Evolutionary conservation across 1,140 invertebrate genomes (phyloP).

Genomic region (Psix sp.): DNA sequence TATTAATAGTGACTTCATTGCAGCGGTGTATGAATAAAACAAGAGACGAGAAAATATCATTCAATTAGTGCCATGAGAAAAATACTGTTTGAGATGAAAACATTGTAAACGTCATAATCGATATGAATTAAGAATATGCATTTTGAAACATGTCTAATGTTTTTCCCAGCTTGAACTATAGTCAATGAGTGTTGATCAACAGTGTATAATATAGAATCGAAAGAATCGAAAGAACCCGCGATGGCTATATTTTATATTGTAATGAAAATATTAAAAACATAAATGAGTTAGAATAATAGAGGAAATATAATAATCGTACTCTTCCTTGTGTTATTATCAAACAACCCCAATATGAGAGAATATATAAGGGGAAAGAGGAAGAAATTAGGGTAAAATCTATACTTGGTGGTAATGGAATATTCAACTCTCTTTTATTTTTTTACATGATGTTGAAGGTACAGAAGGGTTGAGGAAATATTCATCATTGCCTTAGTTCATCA

Average conservation of each 20-base stretch:
- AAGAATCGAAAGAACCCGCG: no score
- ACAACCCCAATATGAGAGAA: conserved; percentile 46
- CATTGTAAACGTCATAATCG: conserved; percentile 3
- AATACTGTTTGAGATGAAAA: conserved; percentile 1
- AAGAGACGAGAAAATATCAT: conserved; percentile 19
- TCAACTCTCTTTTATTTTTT: conserved; percentile 59
- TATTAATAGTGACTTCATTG: conserved; percentile 12
- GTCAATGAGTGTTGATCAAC: no score
- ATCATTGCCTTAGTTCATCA: conserved; percentile 55
- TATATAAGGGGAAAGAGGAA: conserved; percentile 29
- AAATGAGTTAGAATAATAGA: conserved; percentile 34
- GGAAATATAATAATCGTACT: conserved; percentile 39
- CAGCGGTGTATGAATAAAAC: conserved; percentile 6
- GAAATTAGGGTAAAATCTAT: conserved; percentile 49
- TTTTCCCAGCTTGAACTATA: no score
- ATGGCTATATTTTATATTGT: conserved; percentile 48
- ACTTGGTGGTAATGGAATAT: conserved; percentile 54
- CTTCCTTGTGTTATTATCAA: conserved; percentile 32
- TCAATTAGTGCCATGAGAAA: conserved; percentile 24
- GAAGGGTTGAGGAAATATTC: conserved; percentile 56
- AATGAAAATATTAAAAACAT: conserved; percentile 19
- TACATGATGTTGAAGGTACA: conserved; percentile 51
- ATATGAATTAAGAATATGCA: conserved; percentile 6
- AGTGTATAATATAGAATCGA: no score
- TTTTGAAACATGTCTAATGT: conserved; percentile 10